Evolutionary conservation across 1,140 invertebrate species (phyloP).

Genomic region (Lasioglossum baleicum): DNA sequence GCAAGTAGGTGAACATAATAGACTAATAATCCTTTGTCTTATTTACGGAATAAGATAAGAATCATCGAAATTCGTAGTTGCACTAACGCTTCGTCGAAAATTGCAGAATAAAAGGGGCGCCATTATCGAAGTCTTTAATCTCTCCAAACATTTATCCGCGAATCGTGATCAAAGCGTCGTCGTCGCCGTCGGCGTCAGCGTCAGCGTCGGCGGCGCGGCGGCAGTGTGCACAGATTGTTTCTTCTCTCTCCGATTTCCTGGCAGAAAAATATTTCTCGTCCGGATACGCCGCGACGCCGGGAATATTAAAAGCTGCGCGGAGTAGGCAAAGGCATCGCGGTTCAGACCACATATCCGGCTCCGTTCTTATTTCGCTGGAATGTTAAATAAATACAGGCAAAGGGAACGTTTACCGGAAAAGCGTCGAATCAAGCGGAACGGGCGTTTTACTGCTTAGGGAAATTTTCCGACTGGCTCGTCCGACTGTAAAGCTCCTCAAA

Average conservation of each 20-base stretch:
- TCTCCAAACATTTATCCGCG: background rate
- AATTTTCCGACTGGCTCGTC: slow-evolving; percentile 55
- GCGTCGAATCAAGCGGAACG: slow-evolving; percentile 44
- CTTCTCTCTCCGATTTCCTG: background rate
- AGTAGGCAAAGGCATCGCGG: background rate
- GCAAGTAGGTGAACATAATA: too few species aligned
- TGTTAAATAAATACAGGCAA: slow-evolving; percentile 53
- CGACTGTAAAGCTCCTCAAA: slow-evolving; percentile 45
- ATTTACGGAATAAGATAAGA: too few species aligned
- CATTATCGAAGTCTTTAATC: background rate
- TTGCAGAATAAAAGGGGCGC: too few species aligned
- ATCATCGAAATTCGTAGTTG: background rate
- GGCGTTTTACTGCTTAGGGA: slow-evolving; percentile 61
- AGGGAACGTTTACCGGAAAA: background rate
- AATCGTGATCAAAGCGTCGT: background rate
- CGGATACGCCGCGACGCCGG: background rate
- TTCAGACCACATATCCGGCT: background rate
- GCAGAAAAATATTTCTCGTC: background rate
- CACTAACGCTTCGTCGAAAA: too few species aligned
- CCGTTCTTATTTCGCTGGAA: slow-evolving; percentile 16
- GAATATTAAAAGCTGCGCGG: slow-evolving; percentile 31
- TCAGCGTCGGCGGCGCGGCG: background rate
- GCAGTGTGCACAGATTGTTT: slow-evolving; percentile 1
- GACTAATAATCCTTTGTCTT: too few species aligned
- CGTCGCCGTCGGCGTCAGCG: too few species aligned